These are phyloP conservation scores for Bubalus kerabau DNA, from an alignment of 2,113 vertebrate genomes.

Conservation along the genomic window DNA sequence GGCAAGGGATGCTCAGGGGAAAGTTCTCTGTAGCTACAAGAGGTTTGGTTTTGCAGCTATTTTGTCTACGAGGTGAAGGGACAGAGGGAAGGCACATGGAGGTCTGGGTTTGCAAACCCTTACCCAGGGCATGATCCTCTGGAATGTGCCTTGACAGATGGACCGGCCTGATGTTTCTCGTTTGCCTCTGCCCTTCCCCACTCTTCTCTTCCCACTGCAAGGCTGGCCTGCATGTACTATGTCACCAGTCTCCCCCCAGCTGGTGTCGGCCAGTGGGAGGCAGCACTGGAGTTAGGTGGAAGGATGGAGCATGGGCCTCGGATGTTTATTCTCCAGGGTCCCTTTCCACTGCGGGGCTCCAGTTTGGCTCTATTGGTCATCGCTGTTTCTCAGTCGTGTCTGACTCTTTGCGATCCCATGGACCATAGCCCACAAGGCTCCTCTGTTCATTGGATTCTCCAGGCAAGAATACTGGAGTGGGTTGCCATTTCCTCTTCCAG, in stretches of 20 bases:
- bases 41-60: not conserved
- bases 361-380: not conserved
- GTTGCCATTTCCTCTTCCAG: not conserved
- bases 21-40: not conserved
- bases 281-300: rapidly evolving
- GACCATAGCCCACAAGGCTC: not conserved
- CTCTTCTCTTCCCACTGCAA: not conserved
- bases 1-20: not conserved
- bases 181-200: not conserved
- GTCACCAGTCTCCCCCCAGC: too few relatives aligned
- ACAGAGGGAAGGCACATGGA: too few relatives aligned
- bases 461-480: not conserved
- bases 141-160: not conserved
- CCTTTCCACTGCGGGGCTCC: not conserved
- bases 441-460: not conserved
- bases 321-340: not conserved
- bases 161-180: not conserved
- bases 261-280: not conserved
- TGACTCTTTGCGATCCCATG: not conserved
- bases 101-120: not conserved
- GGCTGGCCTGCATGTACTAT: not conserved
- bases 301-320: rapidly evolving
- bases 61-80: not conserved
- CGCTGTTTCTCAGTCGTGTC: not conserved
- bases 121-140: not conserved